Percentiles rank a stretch among this genome's conserved stretches.
Conservation (phyloP, 2,888 invertebrate genomes). For the Yponomeuta evonymella region DNA sequence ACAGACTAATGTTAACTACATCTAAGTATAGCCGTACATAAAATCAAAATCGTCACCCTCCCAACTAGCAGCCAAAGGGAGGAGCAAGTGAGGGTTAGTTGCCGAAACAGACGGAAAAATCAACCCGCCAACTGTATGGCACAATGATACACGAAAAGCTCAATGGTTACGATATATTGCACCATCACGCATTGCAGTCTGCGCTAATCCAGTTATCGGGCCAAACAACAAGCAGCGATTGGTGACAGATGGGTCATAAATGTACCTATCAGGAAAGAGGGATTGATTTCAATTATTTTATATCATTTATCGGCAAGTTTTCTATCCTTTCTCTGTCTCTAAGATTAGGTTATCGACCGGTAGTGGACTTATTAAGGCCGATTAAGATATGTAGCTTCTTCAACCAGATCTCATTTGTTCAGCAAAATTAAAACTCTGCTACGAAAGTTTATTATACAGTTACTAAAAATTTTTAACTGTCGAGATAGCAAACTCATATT, state of each 20-base stretch:
- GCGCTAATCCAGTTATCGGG: slow-evolving; percentile 66
- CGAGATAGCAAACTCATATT: too few relatives aligned
- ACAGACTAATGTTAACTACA: not conserved
- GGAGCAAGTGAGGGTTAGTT: slow-evolving; percentile 10
- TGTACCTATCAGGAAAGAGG: too few relatives aligned
- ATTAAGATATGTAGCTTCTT: too few relatives aligned
- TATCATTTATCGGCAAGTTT: too few relatives aligned
- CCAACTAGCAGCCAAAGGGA: not conserved
- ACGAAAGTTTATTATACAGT: too few relatives aligned
- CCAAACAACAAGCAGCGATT: slow-evolving; percentile 40
- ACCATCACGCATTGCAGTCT: slow-evolving; percentile 51
- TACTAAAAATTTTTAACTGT: too few relatives aligned
- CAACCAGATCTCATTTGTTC: too few relatives aligned
- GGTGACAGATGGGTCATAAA: not conserved
- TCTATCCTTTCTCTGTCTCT: too few relatives aligned
- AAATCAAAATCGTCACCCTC: slow-evolving; percentile 5
- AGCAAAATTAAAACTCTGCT: too few relatives aligned
- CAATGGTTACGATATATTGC: slow-evolving; percentile 70
- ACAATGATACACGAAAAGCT: slow-evolving; percentile 67
- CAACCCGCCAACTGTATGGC: slow-evolving; percentile 38
- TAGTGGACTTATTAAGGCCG: too few relatives aligned
- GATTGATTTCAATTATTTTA: too few relatives aligned
- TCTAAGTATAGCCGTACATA: not conserved
- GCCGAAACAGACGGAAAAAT: slow-evolving; percentile 27
- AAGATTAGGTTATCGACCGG: too few relatives aligned